Percentiles rank a stretch among this genome's conserved stretches.
Evolutionary conservation across 2,113 vertebrate species (phyloP).

Genomic region (Tamias sibiricus): DNA sequence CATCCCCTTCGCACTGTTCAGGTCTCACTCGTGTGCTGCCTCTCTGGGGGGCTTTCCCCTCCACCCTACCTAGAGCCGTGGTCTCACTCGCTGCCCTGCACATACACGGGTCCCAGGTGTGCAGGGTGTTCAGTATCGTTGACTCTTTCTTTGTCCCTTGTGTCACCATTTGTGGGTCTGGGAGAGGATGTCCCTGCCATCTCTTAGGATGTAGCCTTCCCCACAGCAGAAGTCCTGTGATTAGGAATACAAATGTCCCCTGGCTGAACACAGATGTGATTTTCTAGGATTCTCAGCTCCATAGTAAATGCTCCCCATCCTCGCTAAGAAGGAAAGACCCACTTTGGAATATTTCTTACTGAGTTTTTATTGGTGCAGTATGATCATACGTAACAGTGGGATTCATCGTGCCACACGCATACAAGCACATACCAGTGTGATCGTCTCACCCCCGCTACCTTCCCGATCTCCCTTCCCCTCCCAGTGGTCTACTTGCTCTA

Average conservation of each 20-base stretch:
- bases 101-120: fast-evolving
- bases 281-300: neutral
- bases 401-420: too few species aligned
- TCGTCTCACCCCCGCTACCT: too few species aligned
- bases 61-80: neutral
- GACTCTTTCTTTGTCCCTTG: neutral
- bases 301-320: too few species aligned
- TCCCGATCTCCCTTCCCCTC: too few species aligned
- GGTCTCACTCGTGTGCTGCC: neutral
- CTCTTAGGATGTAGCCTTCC: neutral
- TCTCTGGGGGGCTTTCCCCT: neutral
- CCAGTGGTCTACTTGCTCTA: too few species aligned
- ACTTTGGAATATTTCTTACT: neutral
- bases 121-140: fast-evolving
- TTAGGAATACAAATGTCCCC: neutral
- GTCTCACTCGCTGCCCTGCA: neutral
- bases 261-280: neutral
- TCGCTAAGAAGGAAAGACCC: neutral
- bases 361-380: neutral
- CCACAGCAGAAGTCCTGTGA: fast-evolving
- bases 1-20: fast-evolving
- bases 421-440: too few species aligned
- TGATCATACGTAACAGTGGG: too few species aligned
- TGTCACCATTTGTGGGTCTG: neutral
- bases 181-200: too few species aligned